Conservation (phyloP, 2,113 vertebrate species). For the Carassius carassius region DNA sequence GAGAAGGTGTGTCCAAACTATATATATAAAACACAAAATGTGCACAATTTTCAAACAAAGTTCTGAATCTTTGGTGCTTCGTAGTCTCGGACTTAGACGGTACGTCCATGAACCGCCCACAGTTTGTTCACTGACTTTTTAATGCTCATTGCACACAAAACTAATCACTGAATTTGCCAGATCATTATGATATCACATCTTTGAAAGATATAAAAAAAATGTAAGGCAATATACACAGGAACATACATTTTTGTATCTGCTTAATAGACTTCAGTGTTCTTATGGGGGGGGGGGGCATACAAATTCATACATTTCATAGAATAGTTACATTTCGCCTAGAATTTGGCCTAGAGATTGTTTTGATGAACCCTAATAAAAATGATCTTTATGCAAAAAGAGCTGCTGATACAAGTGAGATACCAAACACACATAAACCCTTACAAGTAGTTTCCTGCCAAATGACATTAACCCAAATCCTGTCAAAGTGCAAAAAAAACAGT, state of each 20-base stretch:
- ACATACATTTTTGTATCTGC: no score
- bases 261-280: no score
- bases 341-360: neutral
- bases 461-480: conserved; percentile 46
- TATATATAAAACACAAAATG: neutral
- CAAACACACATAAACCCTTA: neutral
- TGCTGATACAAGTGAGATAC: neutral
- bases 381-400: neutral
- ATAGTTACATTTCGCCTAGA: no score
- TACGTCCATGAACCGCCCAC: neutral
- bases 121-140: neutral
- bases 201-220: no score
- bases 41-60: neutral
- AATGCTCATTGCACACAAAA: neutral
- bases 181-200: neutral
- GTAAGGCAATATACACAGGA: no score
- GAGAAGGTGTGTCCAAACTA: no score
- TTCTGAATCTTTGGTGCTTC: neutral
- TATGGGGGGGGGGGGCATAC: no score
- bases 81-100: neutral
- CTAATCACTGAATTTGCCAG: neutral
- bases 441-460: conserved; percentile 14
- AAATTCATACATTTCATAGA: neutral
- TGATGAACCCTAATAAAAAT: neutral
- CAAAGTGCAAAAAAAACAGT: conserved; percentile 12